Evolutionary conservation across 2,113 vertebrate genomes (phyloP).

Genomic region (Lepus americanus): DNA sequence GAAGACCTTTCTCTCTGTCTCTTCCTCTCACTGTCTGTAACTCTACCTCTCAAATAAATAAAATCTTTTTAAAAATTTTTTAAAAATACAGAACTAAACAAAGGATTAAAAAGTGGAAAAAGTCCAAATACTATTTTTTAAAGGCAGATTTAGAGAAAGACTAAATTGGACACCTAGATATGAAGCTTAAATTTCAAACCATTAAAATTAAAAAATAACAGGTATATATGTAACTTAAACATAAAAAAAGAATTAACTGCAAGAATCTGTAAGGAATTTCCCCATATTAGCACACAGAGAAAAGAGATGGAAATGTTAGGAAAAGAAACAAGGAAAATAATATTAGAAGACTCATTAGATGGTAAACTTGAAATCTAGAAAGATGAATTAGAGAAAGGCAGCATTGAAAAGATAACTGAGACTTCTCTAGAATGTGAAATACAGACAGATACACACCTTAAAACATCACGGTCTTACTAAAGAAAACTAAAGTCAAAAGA

Average conservation of each 20-base stretch:
- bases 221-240: constrained; percentile 1
- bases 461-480: background rate
- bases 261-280: constrained; percentile 22
- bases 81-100: constrained; percentile 8
- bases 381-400: background rate
- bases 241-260: constrained; percentile 41
- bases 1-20: no score
- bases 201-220: constrained; percentile 44
- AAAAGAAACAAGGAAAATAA: constrained; percentile 1
- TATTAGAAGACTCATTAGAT: background rate
- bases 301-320: constrained; percentile 17
- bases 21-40: no score
- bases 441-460: background rate
- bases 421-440: constrained; percentile 39
- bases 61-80: no score
- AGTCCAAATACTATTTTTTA: constrained; percentile 37
- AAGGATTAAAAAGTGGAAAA: background rate
- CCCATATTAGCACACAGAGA: background rate
- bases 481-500: constrained; percentile 9
- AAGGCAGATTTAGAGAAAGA: constrained; percentile 10
- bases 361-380: constrained; percentile 19
- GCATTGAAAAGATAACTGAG: constrained; percentile 13
- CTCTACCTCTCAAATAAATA: no score
- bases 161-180: constrained; percentile 4
- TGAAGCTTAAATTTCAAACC: constrained; percentile 27